Evolutionary conservation across 2,113 vertebrate species (phyloP).

Genomic region (Mustela nigripes): DNA sequence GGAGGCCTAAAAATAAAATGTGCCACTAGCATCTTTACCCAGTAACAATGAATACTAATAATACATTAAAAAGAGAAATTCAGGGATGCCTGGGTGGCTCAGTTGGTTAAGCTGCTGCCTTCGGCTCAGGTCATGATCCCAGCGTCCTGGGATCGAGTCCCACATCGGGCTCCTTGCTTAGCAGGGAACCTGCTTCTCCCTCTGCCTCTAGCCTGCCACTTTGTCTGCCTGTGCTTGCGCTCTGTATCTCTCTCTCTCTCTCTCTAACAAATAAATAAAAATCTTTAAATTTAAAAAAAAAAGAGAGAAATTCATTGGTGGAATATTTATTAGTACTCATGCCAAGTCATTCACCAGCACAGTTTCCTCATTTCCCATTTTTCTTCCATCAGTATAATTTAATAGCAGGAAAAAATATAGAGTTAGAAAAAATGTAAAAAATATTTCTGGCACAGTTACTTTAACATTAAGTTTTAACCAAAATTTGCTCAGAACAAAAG

Average conservation of each 20-base stretch:
- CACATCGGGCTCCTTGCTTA: too few species aligned
- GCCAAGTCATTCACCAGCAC: background rate
- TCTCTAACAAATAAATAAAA: too few species aligned
- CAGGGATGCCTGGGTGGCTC: too few species aligned
- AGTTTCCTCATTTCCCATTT: background rate
- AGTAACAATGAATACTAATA: background rate
- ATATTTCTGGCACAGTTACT: background rate
- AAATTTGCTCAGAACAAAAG: slow-evolving; percentile 75
- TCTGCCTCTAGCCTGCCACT: too few species aligned
- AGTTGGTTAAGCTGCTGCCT: too few species aligned
- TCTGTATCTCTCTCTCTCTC: too few species aligned
- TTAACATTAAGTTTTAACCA: slow-evolving; percentile 63
- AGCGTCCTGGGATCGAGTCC: too few species aligned
- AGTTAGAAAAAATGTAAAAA: slow-evolving; percentile 43
- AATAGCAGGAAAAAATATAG: slow-evolving; percentile 11
- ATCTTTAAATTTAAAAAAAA: too few species aligned
- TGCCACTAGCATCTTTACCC: background rate
- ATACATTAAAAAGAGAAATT: slow-evolving; percentile 2
- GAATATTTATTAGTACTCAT: background rate
- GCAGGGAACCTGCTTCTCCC: too few species aligned
- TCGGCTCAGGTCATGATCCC: too few species aligned
- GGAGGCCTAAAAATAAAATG: background rate
- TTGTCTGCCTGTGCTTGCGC: too few species aligned
- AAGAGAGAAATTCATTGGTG: background rate
- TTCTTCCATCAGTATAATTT: slow-evolving; percentile 35